Conservation (phyloP, 2,113 vertebrate species). For the Salvelinus sp. region DNA sequence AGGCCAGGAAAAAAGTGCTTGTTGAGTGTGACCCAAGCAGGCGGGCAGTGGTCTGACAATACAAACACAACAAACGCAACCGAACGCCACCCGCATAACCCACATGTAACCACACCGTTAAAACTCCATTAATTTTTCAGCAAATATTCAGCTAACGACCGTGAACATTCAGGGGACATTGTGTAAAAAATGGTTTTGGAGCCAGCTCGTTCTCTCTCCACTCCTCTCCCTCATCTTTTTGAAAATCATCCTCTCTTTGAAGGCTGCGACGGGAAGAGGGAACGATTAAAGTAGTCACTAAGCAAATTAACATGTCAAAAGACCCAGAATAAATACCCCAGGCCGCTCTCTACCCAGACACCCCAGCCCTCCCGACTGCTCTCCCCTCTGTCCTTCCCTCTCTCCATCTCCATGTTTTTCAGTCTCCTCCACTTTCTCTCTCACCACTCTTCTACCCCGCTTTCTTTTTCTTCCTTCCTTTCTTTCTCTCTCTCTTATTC, state of each 20-base stretch:
- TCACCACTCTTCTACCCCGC: conserved; percentile 31
- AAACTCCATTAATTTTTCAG: neutral
- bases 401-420: conserved; percentile 28
- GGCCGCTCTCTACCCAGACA: conserved; percentile 65
- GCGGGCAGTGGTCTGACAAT: conserved; percentile 6
- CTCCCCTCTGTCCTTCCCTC: conserved; percentile 46
- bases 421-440: conserved; percentile 37
- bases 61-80: neutral
- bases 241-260: conserved; percentile 83
- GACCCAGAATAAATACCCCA: conserved; percentile 81
- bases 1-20: conserved; percentile 51
- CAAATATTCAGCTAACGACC: neutral
- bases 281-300: conserved; percentile 76
- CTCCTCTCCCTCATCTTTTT: conserved; percentile 67
- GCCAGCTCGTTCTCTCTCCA: conserved; percentile 48
- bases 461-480: conserved; percentile 35
- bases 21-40: conserved; percentile 36
- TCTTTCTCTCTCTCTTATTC: conserved; percentile 17
- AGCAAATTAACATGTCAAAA: conserved; percentile 90
- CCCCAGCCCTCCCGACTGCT: conserved; percentile 35
- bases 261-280: conserved; percentile 73
- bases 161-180: neutral
- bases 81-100: neutral
- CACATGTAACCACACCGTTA: neutral
- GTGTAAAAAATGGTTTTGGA: neutral